Percentiles rank a stretch among this genome's conserved stretches.
Evolutionary conservation across 1,140 invertebrate genomes (phyloP).

Genomic region (Bombus soroeensis): DNA sequence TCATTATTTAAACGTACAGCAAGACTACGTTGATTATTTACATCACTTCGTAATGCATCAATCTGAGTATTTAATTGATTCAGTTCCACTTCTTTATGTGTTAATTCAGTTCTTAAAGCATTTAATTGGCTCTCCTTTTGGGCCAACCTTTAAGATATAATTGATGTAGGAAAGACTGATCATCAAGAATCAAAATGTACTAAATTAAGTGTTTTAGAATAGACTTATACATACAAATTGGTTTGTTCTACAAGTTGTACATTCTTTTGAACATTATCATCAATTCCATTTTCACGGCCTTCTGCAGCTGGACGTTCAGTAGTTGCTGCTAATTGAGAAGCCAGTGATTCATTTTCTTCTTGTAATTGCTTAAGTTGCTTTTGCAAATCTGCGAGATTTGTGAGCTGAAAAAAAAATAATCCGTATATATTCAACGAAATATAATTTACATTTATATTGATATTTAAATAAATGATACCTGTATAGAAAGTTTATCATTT

Average conservation of each 20-base stretch:
- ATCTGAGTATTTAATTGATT: slow-evolving; percentile 80
- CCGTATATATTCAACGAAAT: not conserved
- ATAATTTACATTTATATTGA: not conserved
- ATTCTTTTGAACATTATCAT: slow-evolving; percentile 75
- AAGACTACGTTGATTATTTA: slow-evolving; percentile 67
- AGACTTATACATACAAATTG: slow-evolving; percentile 67
- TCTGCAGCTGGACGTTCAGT: slow-evolving; percentile 79
- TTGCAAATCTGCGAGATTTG: slow-evolving; percentile 63
- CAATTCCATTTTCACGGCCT: slow-evolving; percentile 83
- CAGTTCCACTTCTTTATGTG: slow-evolving; percentile 79
- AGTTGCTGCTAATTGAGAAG: slow-evolving; percentile 74
- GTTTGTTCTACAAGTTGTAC: slow-evolving; percentile 67
- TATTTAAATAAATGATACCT: slow-evolving; percentile 76
- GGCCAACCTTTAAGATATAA: slow-evolving; percentile 63
- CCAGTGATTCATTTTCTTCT: slow-evolving; percentile 81
- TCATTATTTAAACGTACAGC: slow-evolving; percentile 82
- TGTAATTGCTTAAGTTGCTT: slow-evolving; percentile 76
- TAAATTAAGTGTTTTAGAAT: not conserved
- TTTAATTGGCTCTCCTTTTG: slow-evolving; percentile 77
- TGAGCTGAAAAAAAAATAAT: slow-evolving; percentile 55
- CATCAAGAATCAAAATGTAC: not conserved
- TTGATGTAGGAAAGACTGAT: not conserved
- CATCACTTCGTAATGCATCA: slow-evolving; percentile 73
- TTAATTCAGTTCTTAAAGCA: slow-evolving; percentile 73
- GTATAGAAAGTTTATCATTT: slow-evolving; percentile 81